phyloP scores from a whole-genome alignment of 2,888 invertebrate species.

The Disparrhopalites patrizii region DNA sequence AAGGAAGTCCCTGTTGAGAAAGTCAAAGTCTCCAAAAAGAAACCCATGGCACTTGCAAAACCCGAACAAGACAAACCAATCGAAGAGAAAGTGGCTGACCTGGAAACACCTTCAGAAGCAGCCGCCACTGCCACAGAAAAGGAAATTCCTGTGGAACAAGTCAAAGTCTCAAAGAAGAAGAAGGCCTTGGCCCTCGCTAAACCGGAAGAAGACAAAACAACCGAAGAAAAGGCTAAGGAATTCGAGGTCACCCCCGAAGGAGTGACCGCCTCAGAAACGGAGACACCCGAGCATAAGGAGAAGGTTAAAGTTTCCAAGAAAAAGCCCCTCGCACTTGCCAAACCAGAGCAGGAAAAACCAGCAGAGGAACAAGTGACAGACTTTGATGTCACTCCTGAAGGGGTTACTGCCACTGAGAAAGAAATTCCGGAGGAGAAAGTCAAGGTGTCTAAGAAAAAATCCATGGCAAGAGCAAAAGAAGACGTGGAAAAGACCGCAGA shows the following conservation, averaged over 20 bases:
- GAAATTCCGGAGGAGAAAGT: constrained; percentile 4
- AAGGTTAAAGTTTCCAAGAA: constrained; percentile 3
- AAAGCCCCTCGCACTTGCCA: neutral
- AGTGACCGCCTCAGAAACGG: neutral
- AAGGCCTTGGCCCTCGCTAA: constrained; percentile 22
- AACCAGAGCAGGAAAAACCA: constrained; percentile 17
- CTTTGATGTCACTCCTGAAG: neutral
- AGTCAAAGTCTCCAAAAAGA: constrained; percentile 19
- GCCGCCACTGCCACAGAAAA: constrained; percentile 7
- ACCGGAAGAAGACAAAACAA: constrained; percentile 8
- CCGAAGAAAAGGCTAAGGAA: constrained; percentile 1
- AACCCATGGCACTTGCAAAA: constrained; percentile 20
- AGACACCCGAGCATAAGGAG: constrained; percentile 25
- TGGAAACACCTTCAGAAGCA: constrained; percentile 22
- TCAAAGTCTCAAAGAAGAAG: constrained; percentile 18
- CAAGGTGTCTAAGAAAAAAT: neutral
- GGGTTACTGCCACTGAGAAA: constrained; percentile 1
- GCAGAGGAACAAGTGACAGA: constrained; percentile 13
- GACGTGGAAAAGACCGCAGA: constrained; percentile 18
- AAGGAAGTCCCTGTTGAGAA: constrained; percentile 21
- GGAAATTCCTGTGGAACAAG: constrained; percentile 11
- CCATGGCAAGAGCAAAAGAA: constrained; percentile 8
- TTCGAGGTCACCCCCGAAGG: constrained; percentile 55
- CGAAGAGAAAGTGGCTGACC: neutral
- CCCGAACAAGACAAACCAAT: constrained; percentile 3